Evolutionary conservation across 2,113 vertebrate genomes (phyloP).

Genomic region (Ctenomys sociabilis): DNA sequence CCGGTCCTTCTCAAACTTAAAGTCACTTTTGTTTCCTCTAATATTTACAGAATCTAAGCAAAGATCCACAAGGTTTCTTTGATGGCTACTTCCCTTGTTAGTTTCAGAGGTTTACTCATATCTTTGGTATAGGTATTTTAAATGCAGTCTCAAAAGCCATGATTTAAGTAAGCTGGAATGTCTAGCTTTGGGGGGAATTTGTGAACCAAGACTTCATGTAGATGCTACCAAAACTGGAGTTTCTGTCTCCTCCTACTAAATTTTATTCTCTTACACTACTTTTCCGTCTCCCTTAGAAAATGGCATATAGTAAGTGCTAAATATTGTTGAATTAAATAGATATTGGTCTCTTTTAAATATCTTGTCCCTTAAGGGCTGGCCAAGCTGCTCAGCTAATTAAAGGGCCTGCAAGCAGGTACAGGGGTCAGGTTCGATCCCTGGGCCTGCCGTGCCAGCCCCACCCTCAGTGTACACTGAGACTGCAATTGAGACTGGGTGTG

Average conservation of each 20-base stretch:
- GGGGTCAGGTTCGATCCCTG: too few species aligned
- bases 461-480: too few species aligned
- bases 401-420: too few species aligned
- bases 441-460: too few species aligned
- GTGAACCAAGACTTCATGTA: slow-evolving; percentile 34
- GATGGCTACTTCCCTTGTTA: slow-evolving; percentile 50
- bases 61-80: slow-evolving; percentile 46
- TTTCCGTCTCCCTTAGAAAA: slow-evolving; percentile 1
- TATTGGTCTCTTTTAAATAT: background rate
- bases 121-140: slow-evolving; percentile 61
- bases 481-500: too few species aligned
- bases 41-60: slow-evolving; percentile 24
- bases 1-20: slow-evolving; percentile 10
- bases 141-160: slow-evolving; percentile 55
- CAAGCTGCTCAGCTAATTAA: too few species aligned
- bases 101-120: slow-evolving; percentile 55
- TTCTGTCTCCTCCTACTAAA: background rate
- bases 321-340: background rate
- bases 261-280: slow-evolving; percentile 12
- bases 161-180: slow-evolving; percentile 76
- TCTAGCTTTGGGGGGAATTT: slow-evolving; percentile 72
- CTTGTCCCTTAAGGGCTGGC: background rate
- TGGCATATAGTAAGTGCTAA: background rate
- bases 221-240: slow-evolving; percentile 69
- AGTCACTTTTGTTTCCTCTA: background rate